These are phyloP conservation scores for Oenanthe melanoleuca DNA, from an alignment of 2,113 vertebrate species.

Conservation along the genomic window DNA sequence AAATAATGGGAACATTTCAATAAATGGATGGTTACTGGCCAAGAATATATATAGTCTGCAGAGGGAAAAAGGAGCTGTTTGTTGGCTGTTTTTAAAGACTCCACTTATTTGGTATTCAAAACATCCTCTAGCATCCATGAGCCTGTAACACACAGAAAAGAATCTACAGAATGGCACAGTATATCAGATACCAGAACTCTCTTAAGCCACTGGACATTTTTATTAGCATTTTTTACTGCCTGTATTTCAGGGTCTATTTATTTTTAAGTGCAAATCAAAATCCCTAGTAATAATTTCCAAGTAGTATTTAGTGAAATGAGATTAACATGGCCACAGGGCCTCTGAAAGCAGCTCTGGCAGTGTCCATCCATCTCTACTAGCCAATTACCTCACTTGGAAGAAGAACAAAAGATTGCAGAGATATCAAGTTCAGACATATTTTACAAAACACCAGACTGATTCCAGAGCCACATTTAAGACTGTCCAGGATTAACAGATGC, in stretches of 20 bases:
- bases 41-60: constrained; percentile 63
- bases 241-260: constrained; percentile 16
- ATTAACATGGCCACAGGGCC: not conserved
- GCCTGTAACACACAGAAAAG: not conserved
- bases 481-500: not conserved
- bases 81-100: constrained; percentile 36
- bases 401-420: not conserved
- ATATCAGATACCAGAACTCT: not conserved
- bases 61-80: constrained; percentile 40
- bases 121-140: constrained; percentile 35
- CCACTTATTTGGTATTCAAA: constrained; percentile 49
- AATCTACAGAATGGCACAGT: not conserved
- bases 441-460: not conserved
- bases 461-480: not conserved
- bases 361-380: not conserved
- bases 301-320: not conserved
- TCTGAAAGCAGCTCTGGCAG: not conserved
- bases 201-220: not conserved
- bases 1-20: constrained; percentile 64
- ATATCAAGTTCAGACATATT: not conserved
- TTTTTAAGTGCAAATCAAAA: constrained; percentile 28
- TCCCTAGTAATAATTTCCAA: not conserved
- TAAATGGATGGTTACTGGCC: constrained; percentile 49
- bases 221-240: not conserved
- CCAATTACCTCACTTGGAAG: not conserved